Evolutionary conservation across 2,797 vertebrate genomes (phyloP).

Genomic region (Syngnathus rostellatus): DNA sequence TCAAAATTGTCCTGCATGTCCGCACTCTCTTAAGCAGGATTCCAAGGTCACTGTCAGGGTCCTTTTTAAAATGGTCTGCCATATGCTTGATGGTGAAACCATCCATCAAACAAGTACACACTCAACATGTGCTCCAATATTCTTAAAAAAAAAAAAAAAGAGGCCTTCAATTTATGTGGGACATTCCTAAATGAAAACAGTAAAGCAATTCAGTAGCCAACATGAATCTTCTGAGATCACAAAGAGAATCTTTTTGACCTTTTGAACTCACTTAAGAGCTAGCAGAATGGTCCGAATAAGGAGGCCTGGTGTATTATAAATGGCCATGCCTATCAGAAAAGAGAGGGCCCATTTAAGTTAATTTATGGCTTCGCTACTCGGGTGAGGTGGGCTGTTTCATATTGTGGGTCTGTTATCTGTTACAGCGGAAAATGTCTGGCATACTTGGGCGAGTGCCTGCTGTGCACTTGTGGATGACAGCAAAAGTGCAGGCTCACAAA

Average conservation of each 20-base stretch:
- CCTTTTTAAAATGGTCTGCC: constrained; percentile 25
- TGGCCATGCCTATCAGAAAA: constrained; percentile 39
- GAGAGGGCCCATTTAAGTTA: constrained; percentile 48
- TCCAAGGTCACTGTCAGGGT: constrained; percentile 29
- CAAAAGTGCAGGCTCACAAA: constrained; percentile 35
- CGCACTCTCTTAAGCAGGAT: constrained; percentile 41
- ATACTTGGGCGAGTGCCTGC: constrained; percentile 52
- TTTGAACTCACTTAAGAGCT: constrained; percentile 19
- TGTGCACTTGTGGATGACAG: constrained; percentile 30
- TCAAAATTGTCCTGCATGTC: constrained; percentile 22
- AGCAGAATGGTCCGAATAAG: constrained; percentile 31
- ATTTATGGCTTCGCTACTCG: constrained; percentile 42
- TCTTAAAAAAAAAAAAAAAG: background rate
- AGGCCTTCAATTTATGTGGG: background rate
- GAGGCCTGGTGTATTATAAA: constrained; percentile 29
- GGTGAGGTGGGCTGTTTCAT: constrained; percentile 28
- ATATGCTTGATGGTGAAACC: constrained; percentile 24
- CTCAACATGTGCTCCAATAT: constrained; percentile 8
- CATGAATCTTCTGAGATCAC: constrained; percentile 24
- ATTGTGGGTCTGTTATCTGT: constrained; percentile 56
- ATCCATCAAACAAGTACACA: constrained; percentile 21
- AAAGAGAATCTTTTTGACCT: constrained; percentile 7
- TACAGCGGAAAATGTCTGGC: constrained; percentile 51
- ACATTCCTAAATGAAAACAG: constrained; percentile 2
- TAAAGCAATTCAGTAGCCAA: constrained; percentile 20